phyloP scores from a whole-genome alignment of 2,113 vertebrate genomes.

The Crypturellus undulatus region DNA sequence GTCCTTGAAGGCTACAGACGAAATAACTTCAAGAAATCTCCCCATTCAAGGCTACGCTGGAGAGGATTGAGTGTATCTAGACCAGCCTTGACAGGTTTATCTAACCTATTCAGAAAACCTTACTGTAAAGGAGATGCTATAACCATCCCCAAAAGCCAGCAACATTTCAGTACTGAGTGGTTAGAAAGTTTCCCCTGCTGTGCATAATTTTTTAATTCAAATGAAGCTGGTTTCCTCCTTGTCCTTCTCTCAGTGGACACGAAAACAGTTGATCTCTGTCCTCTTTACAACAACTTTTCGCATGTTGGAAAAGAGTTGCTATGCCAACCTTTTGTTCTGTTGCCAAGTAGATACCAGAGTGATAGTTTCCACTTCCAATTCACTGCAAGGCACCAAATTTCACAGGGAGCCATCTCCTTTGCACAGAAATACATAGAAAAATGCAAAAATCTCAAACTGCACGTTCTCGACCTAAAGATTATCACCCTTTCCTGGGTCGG shows the following conservation, averaged over 20 bases:
- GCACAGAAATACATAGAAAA: accelerated
- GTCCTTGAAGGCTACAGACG: neutral
- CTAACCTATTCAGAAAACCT: accelerated
- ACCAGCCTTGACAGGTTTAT: neutral
- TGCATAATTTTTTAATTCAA: neutral
- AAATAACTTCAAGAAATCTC: neutral
- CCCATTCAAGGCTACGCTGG: neutral
- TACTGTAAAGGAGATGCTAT: accelerated
- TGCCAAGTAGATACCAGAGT: conserved; percentile 37
- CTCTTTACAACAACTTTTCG: neutral
- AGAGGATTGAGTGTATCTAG: neutral
- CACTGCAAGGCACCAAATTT: neutral
- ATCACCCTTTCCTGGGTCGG: no score
- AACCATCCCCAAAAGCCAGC: neutral
- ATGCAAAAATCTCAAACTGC: accelerated
- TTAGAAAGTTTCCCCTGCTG: neutral
- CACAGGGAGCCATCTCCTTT: neutral
- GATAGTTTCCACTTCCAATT: neutral
- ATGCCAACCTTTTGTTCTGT: conserved; percentile 59
- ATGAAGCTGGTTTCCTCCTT: neutral
- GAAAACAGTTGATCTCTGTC: conserved; percentile 30
- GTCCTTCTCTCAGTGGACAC: conserved; percentile 28
- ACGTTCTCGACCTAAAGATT: accelerated
- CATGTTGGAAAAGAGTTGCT: conserved; percentile 11
- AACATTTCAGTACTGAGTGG: accelerated